Evolutionary conservation across 92 coral and sea anemone species (phyloP), one percentile per base, ranked within the genome.

Genomic region (Bergia puertoricense): DNA sequence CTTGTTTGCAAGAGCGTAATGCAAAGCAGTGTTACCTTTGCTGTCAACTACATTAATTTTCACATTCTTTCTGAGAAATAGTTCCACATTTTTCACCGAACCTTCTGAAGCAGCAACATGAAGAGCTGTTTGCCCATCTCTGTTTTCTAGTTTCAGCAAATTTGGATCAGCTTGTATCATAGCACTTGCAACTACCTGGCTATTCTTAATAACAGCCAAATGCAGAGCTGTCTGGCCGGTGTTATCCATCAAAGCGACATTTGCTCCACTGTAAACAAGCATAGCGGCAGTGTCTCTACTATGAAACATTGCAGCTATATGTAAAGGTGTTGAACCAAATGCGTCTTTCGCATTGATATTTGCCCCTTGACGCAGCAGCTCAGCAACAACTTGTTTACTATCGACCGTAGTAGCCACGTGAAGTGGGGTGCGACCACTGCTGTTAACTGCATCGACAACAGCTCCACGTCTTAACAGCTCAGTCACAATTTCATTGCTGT

Each of bases 211-310:
- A 0, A 67, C 86, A 30, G 77, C 77, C 86, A 83, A 44, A 83
- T 83, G 86, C 11, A 83, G 86, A 69, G 86, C 86, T 68, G 86
- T 83, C n/a, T 83, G 78, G 15, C 86, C 86, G 3, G 4, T 43
- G 41, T n/a, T 45, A 67, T 83, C 78, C 86, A 69, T 45, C 44
- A 83, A 44, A 45, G 86, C 30, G 51, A 74, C 66, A 45, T 66
- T 38, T 30, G 86, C 86, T 83, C 54, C 74, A 44, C 65, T 43
- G 30, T 69, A 39, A 11, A 83, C 66, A 48, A 83, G 86, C 43
- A 68, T 30, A 20, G 45, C 18, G 4, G 78, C 86, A 41, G 62
- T 54, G 37, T 83, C 86, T 37, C 65, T 72, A 54, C 77, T n/a
- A 15, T 69, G 44, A 54, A 20, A 68, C 59, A 37, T n/a, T 9